A percentile compares a stretch with the other conserved stretches of the same genome.
Conservation (phyloP, 1,140 invertebrate species). For the Meloidogyne exigua region DNA sequence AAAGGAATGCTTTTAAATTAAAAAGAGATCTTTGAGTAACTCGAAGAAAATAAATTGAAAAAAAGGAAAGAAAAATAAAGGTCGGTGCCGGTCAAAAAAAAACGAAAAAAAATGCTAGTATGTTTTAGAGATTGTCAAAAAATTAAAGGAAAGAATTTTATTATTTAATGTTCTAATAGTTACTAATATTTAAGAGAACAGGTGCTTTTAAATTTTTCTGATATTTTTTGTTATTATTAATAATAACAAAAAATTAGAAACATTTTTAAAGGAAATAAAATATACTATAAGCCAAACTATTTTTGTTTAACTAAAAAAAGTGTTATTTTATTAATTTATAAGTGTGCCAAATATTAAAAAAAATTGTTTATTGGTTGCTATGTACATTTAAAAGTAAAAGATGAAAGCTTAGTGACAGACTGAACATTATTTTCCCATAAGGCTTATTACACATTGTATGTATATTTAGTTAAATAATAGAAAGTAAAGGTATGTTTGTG, state of each 20-base stretch:
- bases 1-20: conserved; percentile 2
- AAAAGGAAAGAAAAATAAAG: no score
- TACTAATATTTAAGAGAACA: no score
- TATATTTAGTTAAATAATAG: not conserved
- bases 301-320: no score
- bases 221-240: not conserved
- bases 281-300: not conserved
- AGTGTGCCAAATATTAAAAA: not conserved
- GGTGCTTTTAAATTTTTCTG: not conserved
- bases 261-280: not conserved
- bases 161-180: not conserved
- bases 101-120: not conserved
- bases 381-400: not conserved
- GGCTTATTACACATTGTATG: not conserved
- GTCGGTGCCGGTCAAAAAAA: not conserved
- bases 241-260: not conserved
- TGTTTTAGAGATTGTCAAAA: not conserved
- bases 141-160: not conserved
- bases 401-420: not conserved
- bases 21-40: not conserved
- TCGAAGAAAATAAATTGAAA: not conserved
- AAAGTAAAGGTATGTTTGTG: no score
- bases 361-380: conserved; percentile 2
- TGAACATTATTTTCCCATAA: not conserved
- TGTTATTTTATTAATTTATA: no score